Evolutionary conservation across 2,113 vertebrate genomes (phyloP).

Genomic region (Variabilichromis moorii): DNA sequence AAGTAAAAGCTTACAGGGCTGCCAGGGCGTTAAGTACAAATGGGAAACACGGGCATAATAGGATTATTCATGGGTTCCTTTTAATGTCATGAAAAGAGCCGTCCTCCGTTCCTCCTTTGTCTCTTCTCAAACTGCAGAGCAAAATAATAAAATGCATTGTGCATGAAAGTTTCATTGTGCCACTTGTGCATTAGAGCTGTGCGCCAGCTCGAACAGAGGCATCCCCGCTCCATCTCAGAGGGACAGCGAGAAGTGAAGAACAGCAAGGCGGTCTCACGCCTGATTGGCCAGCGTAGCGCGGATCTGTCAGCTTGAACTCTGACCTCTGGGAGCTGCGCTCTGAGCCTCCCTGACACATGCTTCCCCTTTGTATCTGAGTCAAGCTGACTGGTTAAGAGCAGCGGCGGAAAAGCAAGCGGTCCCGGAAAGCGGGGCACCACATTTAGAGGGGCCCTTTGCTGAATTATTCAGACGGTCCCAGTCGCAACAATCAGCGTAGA

Average conservation of each 20-base stretch:
- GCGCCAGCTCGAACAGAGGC: not conserved
- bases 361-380: slow-evolving; percentile 48
- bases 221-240: not conserved
- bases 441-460: slow-evolving; percentile 58
- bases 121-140: slow-evolving; percentile 18
- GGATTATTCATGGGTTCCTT: slow-evolving; percentile 55
- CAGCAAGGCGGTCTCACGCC: slow-evolving; percentile 46
- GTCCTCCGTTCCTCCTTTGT: not conserved
- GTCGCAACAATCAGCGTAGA: slow-evolving; percentile 57
- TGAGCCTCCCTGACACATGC: slow-evolving; percentile 60
- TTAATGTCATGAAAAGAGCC: slow-evolving; percentile 49
- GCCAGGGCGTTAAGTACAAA: slow-evolving; percentile 23
- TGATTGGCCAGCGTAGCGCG: slow-evolving; percentile 30
- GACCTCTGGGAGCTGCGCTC: slow-evolving; percentile 43
- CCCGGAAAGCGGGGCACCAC: slow-evolving; percentile 35
- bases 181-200: slow-evolving; percentile 31
- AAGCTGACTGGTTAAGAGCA: slow-evolving; percentile 68
- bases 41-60: slow-evolving; percentile 17
- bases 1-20: slow-evolving; percentile 24
- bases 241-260: slow-evolving; percentile 52
- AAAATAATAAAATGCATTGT: slow-evolving; percentile 24
- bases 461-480: slow-evolving; percentile 69
- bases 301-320: slow-evolving; percentile 64
- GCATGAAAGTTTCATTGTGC: slow-evolving; percentile 56
- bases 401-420: slow-evolving; percentile 33